A percentile compares a stretch with the other conserved stretches of the same genome.
Evolutionary conservation across 2,113 vertebrate species (phyloP).

Genomic region (human (Homo sapiens)): DNA sequence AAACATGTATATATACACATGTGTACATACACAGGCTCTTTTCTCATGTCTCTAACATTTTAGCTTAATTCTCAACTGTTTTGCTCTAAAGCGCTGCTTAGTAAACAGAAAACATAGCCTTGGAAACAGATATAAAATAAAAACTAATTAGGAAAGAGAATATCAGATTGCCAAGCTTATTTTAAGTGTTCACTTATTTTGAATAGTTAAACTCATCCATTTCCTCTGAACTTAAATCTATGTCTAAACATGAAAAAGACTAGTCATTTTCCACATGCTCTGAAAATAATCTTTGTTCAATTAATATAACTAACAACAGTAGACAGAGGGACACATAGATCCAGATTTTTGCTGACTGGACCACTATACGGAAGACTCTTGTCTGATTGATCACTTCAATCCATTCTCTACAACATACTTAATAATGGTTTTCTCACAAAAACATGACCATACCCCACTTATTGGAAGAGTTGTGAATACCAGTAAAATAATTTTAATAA

Average conservation of each 20-base stretch:
- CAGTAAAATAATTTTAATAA: not conserved
- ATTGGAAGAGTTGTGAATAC: not conserved
- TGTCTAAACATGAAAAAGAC: not conserved
- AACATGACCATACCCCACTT: not conserved
- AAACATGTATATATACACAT: not conserved
- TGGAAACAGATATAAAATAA: not conserved
- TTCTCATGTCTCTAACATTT: slow-evolving; percentile 5
- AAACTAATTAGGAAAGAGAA: slow-evolving; percentile 3
- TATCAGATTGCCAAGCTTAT: not conserved
- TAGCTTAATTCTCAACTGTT: not conserved
- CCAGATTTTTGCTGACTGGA: not conserved
- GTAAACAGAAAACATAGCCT: not conserved
- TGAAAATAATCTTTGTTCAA: not conserved
- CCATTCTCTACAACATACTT: not conserved
- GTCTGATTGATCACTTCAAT: not conserved
- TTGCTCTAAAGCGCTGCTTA: not conserved
- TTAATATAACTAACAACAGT: not conserved
- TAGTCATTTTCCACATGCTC: not conserved
- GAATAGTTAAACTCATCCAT: not conserved
- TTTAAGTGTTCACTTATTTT: slow-evolving; percentile 3
- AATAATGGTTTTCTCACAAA: not conserved
- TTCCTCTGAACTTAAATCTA: not conserved
- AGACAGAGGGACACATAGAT: not conserved
- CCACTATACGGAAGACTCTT: not conserved
- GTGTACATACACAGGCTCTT: not conserved